Evolutionary conservation across 1,140 invertebrate genomes (phyloP), one percentile per base, ranked within the genome.

Genomic region (Hyphantria cunea): DNA sequence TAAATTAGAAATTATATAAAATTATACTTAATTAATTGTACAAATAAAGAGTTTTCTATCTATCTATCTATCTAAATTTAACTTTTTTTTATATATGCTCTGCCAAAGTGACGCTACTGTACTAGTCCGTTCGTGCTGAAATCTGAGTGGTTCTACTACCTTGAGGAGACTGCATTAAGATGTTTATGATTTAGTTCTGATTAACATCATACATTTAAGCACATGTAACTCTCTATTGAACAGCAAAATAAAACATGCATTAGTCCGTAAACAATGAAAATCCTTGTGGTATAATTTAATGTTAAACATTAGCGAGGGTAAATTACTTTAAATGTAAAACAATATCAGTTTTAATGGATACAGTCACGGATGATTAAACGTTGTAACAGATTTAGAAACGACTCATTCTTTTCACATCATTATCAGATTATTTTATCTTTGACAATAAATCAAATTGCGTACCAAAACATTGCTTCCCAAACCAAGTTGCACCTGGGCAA

Each of bases 351-450:
- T 71, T 71, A 84, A 71, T 81, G 72, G 64, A 69, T 70, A 39
- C 41, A 63, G 75, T 76, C 66, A 80, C 78, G 74, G 78, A 63
- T 74, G 58, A 61, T 85, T 85, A 72, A 81, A 74, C 74, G 72
- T 42, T 70, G 73, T 65, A 77, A 80, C 65, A 70, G 66, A 76
- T 78, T 82, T 72, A 78, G 78, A 63, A 60, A 68, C 14, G 55
- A 33, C 55, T 37, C 32, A 42, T 33, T 33, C n/a, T 34, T 58
- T 47, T 53, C 49, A 44, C 64, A 34, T 61, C 58, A 44, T 55
- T 66, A 66, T 66, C 64, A 48, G 55, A 53, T 66, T 44, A 32
- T 14, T 37, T 15, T 48, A 58, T 58, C 55, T 45, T 48, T 25
- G 10, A 47, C 37, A 39, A 7, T 44, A 44, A 9, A 44, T 12